Percentiles rank a stretch among this genome's conserved stretches.
Conservation (phyloP, 2,888 invertebrate species). For the Platypus cylindrus region DNA sequence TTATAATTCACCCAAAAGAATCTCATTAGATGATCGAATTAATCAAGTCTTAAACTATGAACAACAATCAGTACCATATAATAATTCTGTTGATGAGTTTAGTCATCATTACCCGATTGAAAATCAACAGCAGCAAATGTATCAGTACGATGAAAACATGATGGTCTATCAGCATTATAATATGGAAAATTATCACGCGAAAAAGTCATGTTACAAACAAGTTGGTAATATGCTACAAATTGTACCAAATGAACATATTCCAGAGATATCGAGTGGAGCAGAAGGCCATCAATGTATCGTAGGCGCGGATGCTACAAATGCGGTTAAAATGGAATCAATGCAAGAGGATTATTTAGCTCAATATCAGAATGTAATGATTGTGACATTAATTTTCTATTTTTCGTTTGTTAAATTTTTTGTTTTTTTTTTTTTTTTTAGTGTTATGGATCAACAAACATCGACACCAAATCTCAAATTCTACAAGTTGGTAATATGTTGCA, state of each 20-base stretch:
- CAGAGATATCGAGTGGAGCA: conserved; percentile 5
- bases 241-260: conserved; percentile 32
- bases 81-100: conserved; percentile 2
- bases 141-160: neutral
- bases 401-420: too few species aligned
- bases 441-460: conserved; percentile 2
- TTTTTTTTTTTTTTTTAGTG: neutral
- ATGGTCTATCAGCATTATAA: too few species aligned
- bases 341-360: neutral
- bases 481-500: conserved; percentile 48
- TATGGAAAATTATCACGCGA: neutral
- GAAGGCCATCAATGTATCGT: neutral
- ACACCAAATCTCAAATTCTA: conserved; percentile 21
- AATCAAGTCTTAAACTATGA: conserved; percentile 45
- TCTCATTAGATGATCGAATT: conserved; percentile 47
- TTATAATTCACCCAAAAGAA: conserved; percentile 39
- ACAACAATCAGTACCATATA: conserved; percentile 15
- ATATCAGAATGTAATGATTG: too few species aligned
- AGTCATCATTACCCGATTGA: conserved; percentile 1
- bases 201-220: conserved; percentile 29
- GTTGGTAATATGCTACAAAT: conserved; percentile 50
- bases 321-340: neutral
- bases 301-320: neutral
- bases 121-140: conserved; percentile 3
- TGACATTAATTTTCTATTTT: too few species aligned